Percentiles rank a stretch among this genome's conserved stretches.
phyloP scores from a whole-genome alignment of 2,888 invertebrate species.

The Coelinius sp. region DNA sequence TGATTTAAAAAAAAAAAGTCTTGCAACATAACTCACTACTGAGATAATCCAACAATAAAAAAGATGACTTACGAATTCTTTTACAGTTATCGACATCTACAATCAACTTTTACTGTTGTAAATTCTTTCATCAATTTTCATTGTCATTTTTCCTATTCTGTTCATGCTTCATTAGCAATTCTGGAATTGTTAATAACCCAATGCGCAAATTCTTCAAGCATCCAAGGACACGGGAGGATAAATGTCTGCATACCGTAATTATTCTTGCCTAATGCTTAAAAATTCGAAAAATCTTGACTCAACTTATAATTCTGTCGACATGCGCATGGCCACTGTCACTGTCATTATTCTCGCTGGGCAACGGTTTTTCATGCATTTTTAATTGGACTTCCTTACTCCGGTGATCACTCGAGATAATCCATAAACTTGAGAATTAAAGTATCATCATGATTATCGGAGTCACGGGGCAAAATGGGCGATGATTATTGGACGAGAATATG shows the following conservation, averaged over 20 bases:
- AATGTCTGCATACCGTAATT: constrained; percentile 8
- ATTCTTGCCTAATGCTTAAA: neutral
- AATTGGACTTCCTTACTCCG: neutral
- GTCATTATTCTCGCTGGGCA: constrained; percentile 9
- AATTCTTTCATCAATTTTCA: neutral
- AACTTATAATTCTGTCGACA: constrained; percentile 12
- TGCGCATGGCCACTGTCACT: neutral
- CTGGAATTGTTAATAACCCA: neutral
- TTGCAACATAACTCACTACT: neutral
- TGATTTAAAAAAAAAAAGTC: neutral
- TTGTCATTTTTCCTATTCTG: neutral
- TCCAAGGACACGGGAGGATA: neutral
- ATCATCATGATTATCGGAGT: constrained; percentile 25
- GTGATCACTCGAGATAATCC: constrained; percentile 10
- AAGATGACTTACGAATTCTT: neutral
- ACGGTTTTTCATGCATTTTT: constrained; percentile 11
- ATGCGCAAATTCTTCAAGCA: neutral
- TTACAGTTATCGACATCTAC: constrained; percentile 1
- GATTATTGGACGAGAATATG: neutral
- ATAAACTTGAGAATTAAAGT: constrained; percentile 16
- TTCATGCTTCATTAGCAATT: constrained; percentile 6
- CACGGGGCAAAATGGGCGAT: neutral
- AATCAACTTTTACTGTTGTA: constrained; percentile 6
- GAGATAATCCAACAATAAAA: neutral
- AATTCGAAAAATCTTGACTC: neutral